Evolutionary conservation across 1,140 invertebrate genomes (phyloP), one percentile per base, ranked within the genome.

Genomic region (Tachypleus tridentatus): DNA sequence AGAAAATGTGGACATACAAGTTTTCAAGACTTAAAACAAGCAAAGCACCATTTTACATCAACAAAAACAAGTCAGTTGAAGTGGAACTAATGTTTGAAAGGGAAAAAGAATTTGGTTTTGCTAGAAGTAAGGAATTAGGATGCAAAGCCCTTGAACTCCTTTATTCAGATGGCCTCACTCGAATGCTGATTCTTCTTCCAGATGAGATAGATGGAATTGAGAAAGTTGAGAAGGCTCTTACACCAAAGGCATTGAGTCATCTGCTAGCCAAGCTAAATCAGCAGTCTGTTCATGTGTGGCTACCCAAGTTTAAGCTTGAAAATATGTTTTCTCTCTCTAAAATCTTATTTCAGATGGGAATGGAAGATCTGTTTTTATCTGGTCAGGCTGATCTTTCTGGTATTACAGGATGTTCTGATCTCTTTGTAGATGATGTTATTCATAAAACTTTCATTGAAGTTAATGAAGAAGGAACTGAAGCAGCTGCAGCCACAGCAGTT

Each of bases 261-360:
- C 53, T 73, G 5, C 11, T 74, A 0, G 47, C 47, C 7, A 66
- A 67, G 11, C 63, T 73, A 61, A 62, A 62, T 60, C 66, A 68
- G 3, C 60, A 70, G 62, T 80, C 81, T 47, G 87, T 93, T 5
- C 83, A 89, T 69, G 83, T 93, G 0, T 80, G 82, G n/a, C 77
- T 95, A 11, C 91, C 91, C 0, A 89, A 88, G 73, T 93, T 93
- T 74, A 83, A 82, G 9, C 79, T 92, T 29, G 89, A 93, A 71
- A 83, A 84, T 67, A 63, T 64, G 11, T 70, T 72, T 48, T 70
- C 71, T 61, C 60, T 72, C 9, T 66, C 68, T 11, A 57, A 64
- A 4, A 62, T 67, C 47, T 62, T 72, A 5, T 64, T 61, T 49
- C 70, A 64, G 51, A 70, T 72, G 66, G 71, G 71, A 47, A 58